Evolutionary conservation across 2,888 invertebrate genomes (phyloP).

Genomic region (Meta bourneti): DNA sequence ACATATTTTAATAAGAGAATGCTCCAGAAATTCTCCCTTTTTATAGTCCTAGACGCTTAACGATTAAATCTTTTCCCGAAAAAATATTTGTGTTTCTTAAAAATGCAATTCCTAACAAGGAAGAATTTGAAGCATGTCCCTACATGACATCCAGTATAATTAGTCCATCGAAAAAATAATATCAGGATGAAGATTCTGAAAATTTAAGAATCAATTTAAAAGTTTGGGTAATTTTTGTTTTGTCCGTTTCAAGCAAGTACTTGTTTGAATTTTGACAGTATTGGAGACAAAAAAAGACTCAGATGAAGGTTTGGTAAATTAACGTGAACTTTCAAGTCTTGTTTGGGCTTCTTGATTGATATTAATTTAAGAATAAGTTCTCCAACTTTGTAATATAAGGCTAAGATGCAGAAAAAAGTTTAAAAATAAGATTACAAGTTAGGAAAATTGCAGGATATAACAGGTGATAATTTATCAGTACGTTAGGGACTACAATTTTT

Average conservation of each 20-base stretch:
- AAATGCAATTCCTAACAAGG: background rate
- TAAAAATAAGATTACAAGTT: too few relatives aligned
- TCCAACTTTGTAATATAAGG: too few relatives aligned
- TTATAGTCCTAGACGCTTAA: background rate
- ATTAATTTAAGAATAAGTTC: too few relatives aligned
- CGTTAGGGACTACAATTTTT: too few relatives aligned
- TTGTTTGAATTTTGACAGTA: background rate
- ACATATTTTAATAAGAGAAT: constrained; percentile 22
- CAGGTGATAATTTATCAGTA: too few relatives aligned
- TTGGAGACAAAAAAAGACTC: too few relatives aligned
- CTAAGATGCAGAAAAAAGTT: too few relatives aligned
- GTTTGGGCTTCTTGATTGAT: too few relatives aligned
- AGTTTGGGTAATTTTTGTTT: background rate
- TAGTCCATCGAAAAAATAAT: background rate
- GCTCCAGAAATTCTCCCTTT: background rate
- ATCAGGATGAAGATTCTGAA: background rate
- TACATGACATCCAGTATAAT: background rate
- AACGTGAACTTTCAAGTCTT: too few relatives aligned
- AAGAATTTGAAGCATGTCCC: background rate
- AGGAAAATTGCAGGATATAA: too few relatives aligned
- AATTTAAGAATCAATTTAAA: background rate
- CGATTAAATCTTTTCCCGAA: background rate
- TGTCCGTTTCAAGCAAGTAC: background rate
- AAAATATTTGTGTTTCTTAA: background rate
- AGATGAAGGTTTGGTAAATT: too few relatives aligned